phyloP scores from a whole-genome alignment of 2,888 invertebrate species.

The Odontocerum albicorne region DNA sequence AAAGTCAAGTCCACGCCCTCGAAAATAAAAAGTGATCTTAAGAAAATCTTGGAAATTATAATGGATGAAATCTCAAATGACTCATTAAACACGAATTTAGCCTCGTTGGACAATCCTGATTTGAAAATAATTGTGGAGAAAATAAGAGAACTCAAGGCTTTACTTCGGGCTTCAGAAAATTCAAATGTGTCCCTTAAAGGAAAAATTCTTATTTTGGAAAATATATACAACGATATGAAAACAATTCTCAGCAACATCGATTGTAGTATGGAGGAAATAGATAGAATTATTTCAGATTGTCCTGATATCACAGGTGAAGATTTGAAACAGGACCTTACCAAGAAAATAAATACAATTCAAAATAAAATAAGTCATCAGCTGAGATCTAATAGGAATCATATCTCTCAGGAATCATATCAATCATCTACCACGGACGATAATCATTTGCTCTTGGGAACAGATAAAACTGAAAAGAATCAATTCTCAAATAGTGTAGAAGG shows the following conservation, averaged over 20 bases:
- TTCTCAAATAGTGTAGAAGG: too few relatives aligned
- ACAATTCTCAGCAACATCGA: constrained; percentile 14
- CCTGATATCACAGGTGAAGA: too few relatives aligned
- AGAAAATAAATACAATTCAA: neutral
- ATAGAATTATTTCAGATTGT: too few relatives aligned
- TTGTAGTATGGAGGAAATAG: neutral
- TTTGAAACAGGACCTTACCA: neutral
- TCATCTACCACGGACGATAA: too few relatives aligned
- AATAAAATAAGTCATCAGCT: too few relatives aligned
- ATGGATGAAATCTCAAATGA: constrained; percentile 1
- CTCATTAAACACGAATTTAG: neutral
- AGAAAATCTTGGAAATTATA: neutral
- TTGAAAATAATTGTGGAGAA: constrained; percentile 12
- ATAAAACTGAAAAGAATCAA: too few relatives aligned
- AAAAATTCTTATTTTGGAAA: constrained; percentile 42
- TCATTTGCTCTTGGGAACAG: too few relatives aligned
- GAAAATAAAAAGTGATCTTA: neutral
- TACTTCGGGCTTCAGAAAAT: constrained; percentile 3
- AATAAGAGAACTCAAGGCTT: constrained; percentile 4
- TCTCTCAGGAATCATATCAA: too few relatives aligned
- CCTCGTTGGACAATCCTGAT: constrained; percentile 5
- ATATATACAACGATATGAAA: constrained; percentile 45
- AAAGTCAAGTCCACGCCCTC: neutral
- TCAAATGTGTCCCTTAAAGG: constrained; percentile 42
- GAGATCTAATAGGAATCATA: neutral